Evolutionary conservation across 2,797 vertebrate genomes (phyloP), one percentile per base, ranked within the genome.

Genomic region (Eospalax fontanierii): DNA sequence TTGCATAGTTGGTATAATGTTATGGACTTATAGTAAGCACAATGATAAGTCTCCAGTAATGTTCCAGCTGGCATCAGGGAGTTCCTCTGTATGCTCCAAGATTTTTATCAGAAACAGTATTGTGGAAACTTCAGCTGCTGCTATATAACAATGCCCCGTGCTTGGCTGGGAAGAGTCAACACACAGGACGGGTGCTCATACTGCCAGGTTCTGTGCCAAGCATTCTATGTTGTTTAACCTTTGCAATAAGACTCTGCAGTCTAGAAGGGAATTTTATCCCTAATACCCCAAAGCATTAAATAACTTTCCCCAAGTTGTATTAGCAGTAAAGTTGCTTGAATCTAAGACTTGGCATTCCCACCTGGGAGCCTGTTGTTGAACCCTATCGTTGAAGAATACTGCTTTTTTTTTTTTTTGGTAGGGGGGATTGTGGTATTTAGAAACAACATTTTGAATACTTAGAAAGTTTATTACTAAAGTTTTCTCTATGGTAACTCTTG

Each of bases 161-260:
- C 88, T 91, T 94, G 83, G 35, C 14, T 95, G 87, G 68, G 95
- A 94, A 96, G 18, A 88, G 40, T 12, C 46, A 90, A 1, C 50
- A 71, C 24, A 82, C 7, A 4, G 38, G 75, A 43, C 6, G 75
- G 70, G 68, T 82, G 73, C 91, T 93, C 75, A 35, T 63, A 73
- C 84, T 73, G 63, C 81, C 50, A 63, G 81, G 59, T 66, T n/a
- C 85, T 91, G 15, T 66, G 76, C 66, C 74, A 82, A 91, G 78
- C 50, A n/a, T 78, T 76, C 91, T 86, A 38, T 75, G 35, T 92
- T 90, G 40, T 81, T 91, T 89, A 93, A 88, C 57, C 54, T 93
- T 93, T 80, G 66, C 68, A 81, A 38, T 1, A 71, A 79, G 78
- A 71, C 74, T 84, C 4, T 63, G 16, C 63, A 79, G 59, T 87